Base-by-base conservation (phyloP, 2,113 vertebrate genomes). In the Eonycteris spelaea region DNA sequence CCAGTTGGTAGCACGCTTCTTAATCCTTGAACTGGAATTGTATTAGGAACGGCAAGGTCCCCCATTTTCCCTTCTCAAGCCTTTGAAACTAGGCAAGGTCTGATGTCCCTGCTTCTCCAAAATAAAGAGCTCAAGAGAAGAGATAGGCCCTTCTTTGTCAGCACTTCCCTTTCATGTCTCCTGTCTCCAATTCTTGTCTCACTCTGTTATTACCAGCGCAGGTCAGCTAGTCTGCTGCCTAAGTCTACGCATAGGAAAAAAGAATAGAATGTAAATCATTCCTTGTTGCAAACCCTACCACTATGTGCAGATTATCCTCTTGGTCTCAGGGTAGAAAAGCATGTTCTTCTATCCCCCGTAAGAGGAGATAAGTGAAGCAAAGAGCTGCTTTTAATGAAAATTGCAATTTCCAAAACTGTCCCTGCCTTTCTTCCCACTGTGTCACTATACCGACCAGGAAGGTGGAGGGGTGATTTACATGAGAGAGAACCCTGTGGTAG, bases 381-480 rank as follows among this genome's bases (percentile, higher is more conserved):
- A 75, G 28, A 59, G 7, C 8, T 85, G 9, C 24, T 92, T 95
- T 78, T 53, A 84, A 67, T 77, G 40, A 90, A 85, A 33, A 53
- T 11, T 73, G 10, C 1, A 79, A 2, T 75, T 86, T 91, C 61
- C 10, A 45, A 40, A 87, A 51, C 26, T n/a, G 6, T 0, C 33
- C 10, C 30, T 33, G 11, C 18, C 30, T 79, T 86, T 90, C 51
- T 70, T 26, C 33, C 43, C 7, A 21, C 12, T 55, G 11, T 80
- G 77, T 65, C 26, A 55, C 30, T 55, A 55, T 1, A 8, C n/a
- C 19, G 28, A 68, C 7, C 21, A 89, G 35, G 30, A 74, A 86
- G 18, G 43, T 3, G 15, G 68, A 6, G 14, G 13, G 7, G 5
- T 9, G 4, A 0, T 67, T 83, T 51, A 0, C 53, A 7, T 70